Percentiles rank a stretch among this genome's conserved stretches.
These are phyloP conservation scores for Microcebus jonahi DNA, from an alignment of 2,113 vertebrate species.

Conservation along the genomic window DNA sequence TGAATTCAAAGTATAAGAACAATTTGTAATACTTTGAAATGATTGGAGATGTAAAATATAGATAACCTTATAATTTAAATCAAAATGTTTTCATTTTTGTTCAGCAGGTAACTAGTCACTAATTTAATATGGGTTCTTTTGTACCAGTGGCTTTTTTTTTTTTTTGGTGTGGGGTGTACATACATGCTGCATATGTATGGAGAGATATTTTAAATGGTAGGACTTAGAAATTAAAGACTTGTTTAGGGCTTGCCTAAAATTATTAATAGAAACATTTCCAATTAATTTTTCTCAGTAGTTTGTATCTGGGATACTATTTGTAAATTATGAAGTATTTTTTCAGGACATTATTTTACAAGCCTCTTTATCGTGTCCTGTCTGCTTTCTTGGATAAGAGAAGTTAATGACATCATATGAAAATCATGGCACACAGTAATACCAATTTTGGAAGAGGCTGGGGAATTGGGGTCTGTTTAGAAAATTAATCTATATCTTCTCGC, in stretches of 20 bases:
- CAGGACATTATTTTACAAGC: constrained; percentile 11
- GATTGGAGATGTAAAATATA: constrained; percentile 68
- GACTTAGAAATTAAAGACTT: constrained; percentile 67
- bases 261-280: constrained; percentile 34
- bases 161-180: no score
- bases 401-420: constrained; percentile 63
- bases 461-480: constrained; percentile 71
- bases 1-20: constrained; percentile 58
- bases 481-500: constrained; percentile 67
- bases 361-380: neutral
- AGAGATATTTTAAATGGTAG: constrained; percentile 62
- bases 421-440: constrained; percentile 44
- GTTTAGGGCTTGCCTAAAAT: constrained; percentile 5
- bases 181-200: neutral
- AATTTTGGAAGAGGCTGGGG: constrained; percentile 61
- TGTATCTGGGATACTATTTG: constrained; percentile 56
- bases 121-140: constrained; percentile 51
- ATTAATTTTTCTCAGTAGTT: constrained; percentile 59
- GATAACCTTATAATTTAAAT: constrained; percentile 65
- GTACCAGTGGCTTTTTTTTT: constrained; percentile 44
- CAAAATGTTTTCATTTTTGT: constrained; percentile 74
- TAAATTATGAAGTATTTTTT: neutral
- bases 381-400: constrained; percentile 61
- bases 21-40: constrained; percentile 64
- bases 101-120: constrained; percentile 53